Conservation (phyloP, 2,888 invertebrate genomes). For the Stenolophus ochropezus region DNA sequence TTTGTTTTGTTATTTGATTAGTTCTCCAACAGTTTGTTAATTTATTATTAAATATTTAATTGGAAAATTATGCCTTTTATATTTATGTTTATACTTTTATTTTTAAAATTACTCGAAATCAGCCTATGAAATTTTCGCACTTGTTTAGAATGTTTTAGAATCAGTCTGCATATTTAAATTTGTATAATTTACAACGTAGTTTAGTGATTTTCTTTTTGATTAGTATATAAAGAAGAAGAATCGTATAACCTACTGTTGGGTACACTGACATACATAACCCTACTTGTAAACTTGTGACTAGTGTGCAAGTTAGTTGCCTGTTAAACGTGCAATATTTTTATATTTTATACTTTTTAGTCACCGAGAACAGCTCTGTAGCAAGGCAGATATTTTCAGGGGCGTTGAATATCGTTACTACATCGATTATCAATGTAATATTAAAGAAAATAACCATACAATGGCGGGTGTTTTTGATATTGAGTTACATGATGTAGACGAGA, state of each 20-base stretch:
- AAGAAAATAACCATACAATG: slow-evolving; percentile 73
- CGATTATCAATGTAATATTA: slow-evolving; percentile 61
- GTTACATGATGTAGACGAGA: slow-evolving; percentile 83
- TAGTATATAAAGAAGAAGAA: slow-evolving; percentile 15
- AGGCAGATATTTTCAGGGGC: slow-evolving; percentile 11
- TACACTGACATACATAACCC: slow-evolving; percentile 56
- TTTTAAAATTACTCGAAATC: no score
- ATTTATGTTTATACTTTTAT: no score
- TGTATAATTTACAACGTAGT: background rate
- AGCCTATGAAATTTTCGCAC: no score
- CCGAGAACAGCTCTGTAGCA: slow-evolving; percentile 5
- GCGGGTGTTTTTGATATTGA: slow-evolving; percentile 96
- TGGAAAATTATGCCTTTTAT: no score
- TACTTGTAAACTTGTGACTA: slow-evolving; percentile 58
- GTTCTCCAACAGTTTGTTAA: no score
- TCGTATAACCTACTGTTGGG: background rate
- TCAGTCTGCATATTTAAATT: background rate
- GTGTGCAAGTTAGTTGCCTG: slow-evolving; percentile 48
- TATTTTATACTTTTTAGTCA: slow-evolving; percentile 47
- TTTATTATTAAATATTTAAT: no score
- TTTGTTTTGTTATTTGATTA: no score
- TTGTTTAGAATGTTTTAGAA: no score
- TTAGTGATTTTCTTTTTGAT: slow-evolving; percentile 5
- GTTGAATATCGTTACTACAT: slow-evolving; percentile 20
- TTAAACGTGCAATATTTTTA: slow-evolving; percentile 55